Evolutionary conservation across 2,888 invertebrate species (phyloP).

Genomic region (Rhagonycha lutea): DNA sequence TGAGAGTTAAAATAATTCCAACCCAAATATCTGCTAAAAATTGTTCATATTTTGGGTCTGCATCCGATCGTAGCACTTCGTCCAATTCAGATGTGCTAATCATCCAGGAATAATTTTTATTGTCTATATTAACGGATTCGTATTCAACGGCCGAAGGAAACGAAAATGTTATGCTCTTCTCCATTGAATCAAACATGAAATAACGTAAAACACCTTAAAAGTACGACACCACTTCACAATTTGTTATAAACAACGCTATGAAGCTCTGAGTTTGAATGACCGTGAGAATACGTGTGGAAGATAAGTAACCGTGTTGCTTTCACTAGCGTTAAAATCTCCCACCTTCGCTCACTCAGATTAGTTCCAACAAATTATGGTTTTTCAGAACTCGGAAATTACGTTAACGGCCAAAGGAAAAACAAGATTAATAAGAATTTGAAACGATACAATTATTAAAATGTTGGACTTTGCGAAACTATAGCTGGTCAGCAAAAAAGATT

Average conservation of each 20-base stretch:
- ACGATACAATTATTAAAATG: neutral
- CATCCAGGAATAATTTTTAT: slow-evolving; percentile 35
- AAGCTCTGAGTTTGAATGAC: slow-evolving; percentile 8
- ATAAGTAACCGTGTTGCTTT: slow-evolving; percentile 32
- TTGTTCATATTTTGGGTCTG: slow-evolving; percentile 59
- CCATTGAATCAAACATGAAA: slow-evolving; percentile 5
- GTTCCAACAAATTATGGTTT: neutral
- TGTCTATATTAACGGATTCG: neutral
- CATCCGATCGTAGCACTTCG: slow-evolving; percentile 33
- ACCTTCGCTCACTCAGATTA: slow-evolving; percentile 21
- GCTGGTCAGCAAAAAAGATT: neutral
- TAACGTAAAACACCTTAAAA: neutral
- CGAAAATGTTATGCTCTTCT: slow-evolving; percentile 1
- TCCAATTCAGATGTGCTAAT: slow-evolving; percentile 35
- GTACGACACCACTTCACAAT: neutral
- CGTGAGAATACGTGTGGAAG: slow-evolving; percentile 13
- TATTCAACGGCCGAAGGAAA: neutral
- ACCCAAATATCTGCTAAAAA: slow-evolving; percentile 68
- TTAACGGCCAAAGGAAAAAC: neutral
- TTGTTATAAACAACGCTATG: neutral
- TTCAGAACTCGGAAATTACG: neutral
- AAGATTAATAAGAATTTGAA: neutral
- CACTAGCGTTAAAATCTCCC: slow-evolving; percentile 42
- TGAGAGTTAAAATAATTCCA: slow-evolving; percentile 63
- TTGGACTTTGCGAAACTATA: neutral